Base-by-base conservation (phyloP, 2,888 invertebrate species). In the Operophtera brumata region DNA sequence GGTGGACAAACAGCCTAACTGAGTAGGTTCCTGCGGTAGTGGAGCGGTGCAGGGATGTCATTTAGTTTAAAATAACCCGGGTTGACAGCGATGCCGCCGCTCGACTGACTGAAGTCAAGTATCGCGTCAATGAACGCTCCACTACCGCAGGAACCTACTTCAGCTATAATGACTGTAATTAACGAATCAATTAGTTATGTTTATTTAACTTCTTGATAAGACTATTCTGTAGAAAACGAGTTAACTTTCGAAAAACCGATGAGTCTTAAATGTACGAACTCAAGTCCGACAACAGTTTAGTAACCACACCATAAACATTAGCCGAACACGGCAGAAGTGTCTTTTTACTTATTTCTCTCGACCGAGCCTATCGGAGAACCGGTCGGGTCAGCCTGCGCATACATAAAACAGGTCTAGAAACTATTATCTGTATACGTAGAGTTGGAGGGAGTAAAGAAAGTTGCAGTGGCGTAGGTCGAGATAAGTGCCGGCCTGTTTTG, bases 381-480 rank as follows among this genome's bases (percentile, higher is more conserved):
- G 75, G 77, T 78, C 70, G 50, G 54, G 49, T 54, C 52, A 59
- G 63, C 57, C 48, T 50, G 55, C 54, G 57, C 59, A 58, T 67
- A 62, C 54, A 61, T 61, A 55, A 66, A 71, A 70, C 73, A 60
- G 69, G 73, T 74, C 69, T 72, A 73, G 67, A 70, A 70, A 71
- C 69, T 67, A 67, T 69, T 66, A 57, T 62, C 54, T 54, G 62
- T 53, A 61, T 58, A 62, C 44, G 54, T 54, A 37, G 59, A 54
- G 59, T 37, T 26, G 54, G 61, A 57, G 55, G 63, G 74, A 69
- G 77, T 75, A 81, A 84, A 84, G 84, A 84, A 84, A 85, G 84
- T 80, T 75, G 68, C 74, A 79, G 81, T 84, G 79, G 78, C 71
- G 77, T 85, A 84, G 84, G 84, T 84, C 85, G 80, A 82, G 77